Base-by-base conservation (phyloP, 2,888 invertebrate species). In the Archips crataeganus region DNA sequence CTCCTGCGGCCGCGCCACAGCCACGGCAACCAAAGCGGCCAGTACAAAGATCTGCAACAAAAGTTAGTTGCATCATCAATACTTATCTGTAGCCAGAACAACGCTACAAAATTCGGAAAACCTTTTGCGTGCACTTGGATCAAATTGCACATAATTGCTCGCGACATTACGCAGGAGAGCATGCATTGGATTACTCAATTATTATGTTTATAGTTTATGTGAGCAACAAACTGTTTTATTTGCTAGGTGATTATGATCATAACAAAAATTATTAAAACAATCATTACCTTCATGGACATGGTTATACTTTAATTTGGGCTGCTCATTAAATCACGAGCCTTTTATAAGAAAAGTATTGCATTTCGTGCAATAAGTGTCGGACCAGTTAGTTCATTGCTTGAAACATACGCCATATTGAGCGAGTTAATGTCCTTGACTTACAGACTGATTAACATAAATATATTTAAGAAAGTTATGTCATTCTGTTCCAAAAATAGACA, bases 1-100 rank as follows among this genome's bases (percentile, higher is more conserved):
- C 23, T 69, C 57, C 3, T 71, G 42, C n/a, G 65, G 71, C 6
- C 62, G 77, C 5, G 78, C 79, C 8, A 71, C 70, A 3, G 75
- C 79, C 0, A 75, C 79, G 10, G 77, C 77, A 6, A 77, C 74
- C 15, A 79, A 10, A 2, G 74, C 76, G 9, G 69, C 62, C n/a
- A 78, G 60, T 15, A 78, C 70, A 59, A 77, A 65, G 39, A 78
- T 63, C 79, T 81, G 74, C 42, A 68, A 9, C 13, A 63, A 13
- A 59, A 61, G 49, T 13, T 54, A 23, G 3, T 11, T 11, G 3
- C 45, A 45, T 39, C 45, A 45, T 45, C 3, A 45, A 11, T 11
- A 11, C 3, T 11, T 11, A 10, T 42, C 42, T 2, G 42, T 45
- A 39, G 6, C 39, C 39, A 39, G 6, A 39, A 39, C 39, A 5